Percentiles rank a stretch among this genome's conserved stretches.
Evolutionary conservation across 2,888 invertebrate genomes (phyloP).

Genomic region (Dolomedes plantarius): DNA sequence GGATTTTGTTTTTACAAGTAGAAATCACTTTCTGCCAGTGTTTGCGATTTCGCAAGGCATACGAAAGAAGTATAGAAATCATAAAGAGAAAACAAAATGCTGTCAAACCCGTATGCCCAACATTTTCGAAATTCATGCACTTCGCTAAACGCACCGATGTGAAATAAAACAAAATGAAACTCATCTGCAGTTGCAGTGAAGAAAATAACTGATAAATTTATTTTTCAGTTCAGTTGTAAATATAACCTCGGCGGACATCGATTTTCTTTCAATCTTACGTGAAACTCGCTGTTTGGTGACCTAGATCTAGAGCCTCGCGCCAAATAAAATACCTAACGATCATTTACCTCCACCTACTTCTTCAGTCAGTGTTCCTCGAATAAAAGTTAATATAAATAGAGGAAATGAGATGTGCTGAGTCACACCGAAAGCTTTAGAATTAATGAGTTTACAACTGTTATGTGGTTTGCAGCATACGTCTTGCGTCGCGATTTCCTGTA

Average conservation of each 20-base stretch:
- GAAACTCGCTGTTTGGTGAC: not conserved
- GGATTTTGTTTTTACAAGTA: too few relatives aligned
- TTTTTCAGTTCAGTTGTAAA: not conserved
- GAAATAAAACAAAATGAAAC: too few relatives aligned
- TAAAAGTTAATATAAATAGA: constrained; percentile 2
- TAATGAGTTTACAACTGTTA: not conserved
- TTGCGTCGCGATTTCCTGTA: not conserved
- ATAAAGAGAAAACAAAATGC: too few relatives aligned
- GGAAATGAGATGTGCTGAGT: constrained; percentile 4
- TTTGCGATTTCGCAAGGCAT: too few relatives aligned
- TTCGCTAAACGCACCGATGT: too few relatives aligned
- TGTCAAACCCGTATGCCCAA: too few relatives aligned
- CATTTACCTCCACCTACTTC: constrained; percentile 13
- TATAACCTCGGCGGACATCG: not conserved
- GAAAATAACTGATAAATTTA: too few relatives aligned
- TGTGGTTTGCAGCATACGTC: not conserved
- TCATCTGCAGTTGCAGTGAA: too few relatives aligned
- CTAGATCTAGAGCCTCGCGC: not conserved
- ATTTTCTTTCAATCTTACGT: not conserved
- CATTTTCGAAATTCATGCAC: too few relatives aligned
- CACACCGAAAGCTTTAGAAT: not conserved
- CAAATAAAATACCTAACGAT: constrained; percentile 12
- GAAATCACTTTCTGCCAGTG: too few relatives aligned
- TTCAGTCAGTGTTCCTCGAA: not conserved
- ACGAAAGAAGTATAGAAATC: too few relatives aligned